These are phyloP conservation scores for Chymomyza costata DNA, from an alignment of 1,140 invertebrate genomes.

Conservation along the genomic window DNA sequence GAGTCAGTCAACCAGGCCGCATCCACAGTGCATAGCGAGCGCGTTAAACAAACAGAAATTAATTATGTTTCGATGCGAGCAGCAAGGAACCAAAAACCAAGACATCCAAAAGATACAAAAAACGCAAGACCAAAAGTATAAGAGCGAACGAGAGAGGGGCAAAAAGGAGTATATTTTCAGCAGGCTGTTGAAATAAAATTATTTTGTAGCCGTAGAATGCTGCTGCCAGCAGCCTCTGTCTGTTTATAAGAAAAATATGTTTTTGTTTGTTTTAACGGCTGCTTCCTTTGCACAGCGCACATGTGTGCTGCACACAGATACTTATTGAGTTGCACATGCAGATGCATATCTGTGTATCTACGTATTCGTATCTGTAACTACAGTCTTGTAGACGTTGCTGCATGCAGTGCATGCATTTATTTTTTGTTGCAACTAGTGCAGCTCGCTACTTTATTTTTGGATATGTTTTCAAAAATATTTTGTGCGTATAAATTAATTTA, in stretches of 20 bases:
- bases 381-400: constrained; percentile 12
- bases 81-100: constrained; percentile 12
- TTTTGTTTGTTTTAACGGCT: constrained; percentile 68
- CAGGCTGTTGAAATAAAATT: too few species aligned
- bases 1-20: constrained; percentile 31
- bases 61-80: constrained; percentile 69
- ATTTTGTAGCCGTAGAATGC: too few species aligned
- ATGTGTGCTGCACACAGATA: neutral
- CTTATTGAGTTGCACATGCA: constrained; percentile 34
- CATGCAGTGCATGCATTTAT: constrained; percentile 24
- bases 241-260: constrained; percentile 73
- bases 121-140: constrained; percentile 21
- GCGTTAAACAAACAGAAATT: constrained; percentile 74
- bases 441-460: constrained; percentile 46
- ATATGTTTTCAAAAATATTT: too few species aligned
- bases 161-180: constrained; percentile 59
- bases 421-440: neutral
- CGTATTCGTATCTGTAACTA: constrained; percentile 47
- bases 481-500: constrained; percentile 53
- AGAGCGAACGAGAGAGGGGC: constrained; percentile 35
- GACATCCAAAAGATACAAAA: constrained; percentile 19
- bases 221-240: constrained; percentile 19
- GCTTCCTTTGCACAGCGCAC: constrained; percentile 48
- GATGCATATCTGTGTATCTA: constrained; percentile 1
- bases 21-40: constrained; percentile 30